Conservation (phyloP, 2,113 vertebrate species). For the Choloepus hoffmanni region DNA sequence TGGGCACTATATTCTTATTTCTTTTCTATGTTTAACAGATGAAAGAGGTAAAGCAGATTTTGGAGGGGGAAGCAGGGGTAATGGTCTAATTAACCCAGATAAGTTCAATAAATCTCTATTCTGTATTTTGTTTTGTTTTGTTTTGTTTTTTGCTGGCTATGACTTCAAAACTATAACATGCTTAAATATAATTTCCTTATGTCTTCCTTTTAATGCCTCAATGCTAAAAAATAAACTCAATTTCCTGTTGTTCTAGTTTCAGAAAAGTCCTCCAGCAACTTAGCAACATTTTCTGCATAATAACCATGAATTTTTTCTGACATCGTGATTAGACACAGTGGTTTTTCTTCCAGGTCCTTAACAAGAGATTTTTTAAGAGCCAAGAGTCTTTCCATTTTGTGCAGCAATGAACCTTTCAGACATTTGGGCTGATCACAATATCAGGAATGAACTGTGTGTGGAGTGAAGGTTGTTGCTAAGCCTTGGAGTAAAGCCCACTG, state of each 20-base stretch:
- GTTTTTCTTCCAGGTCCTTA: conserved; percentile 7
- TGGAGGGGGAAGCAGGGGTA: neutral
- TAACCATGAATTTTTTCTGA: neutral
- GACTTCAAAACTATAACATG: neutral
- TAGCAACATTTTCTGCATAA: neutral
- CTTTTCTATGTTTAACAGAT: neutral
- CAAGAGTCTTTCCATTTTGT: neutral
- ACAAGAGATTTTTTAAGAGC: neutral
- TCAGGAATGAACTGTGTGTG: neutral
- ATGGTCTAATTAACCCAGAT: neutral
- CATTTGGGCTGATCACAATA: neutral
- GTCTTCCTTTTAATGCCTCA: neutral
- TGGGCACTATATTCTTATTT: neutral
- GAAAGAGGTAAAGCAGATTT: neutral
- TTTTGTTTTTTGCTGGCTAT: neutral
- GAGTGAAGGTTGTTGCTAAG: neutral
- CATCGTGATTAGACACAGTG: neutral
- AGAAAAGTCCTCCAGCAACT: neutral
- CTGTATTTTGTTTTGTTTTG: neutral
- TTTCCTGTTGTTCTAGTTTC: neutral
- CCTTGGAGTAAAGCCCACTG: too few relatives aligned
- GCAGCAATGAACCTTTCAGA: neutral
- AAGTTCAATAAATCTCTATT: neutral
- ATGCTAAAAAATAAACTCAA: neutral
- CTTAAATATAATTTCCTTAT: neutral